Conservation (phyloP, 92 coral and sea anemone species). For the Phymanthus crucifer region DNA sequence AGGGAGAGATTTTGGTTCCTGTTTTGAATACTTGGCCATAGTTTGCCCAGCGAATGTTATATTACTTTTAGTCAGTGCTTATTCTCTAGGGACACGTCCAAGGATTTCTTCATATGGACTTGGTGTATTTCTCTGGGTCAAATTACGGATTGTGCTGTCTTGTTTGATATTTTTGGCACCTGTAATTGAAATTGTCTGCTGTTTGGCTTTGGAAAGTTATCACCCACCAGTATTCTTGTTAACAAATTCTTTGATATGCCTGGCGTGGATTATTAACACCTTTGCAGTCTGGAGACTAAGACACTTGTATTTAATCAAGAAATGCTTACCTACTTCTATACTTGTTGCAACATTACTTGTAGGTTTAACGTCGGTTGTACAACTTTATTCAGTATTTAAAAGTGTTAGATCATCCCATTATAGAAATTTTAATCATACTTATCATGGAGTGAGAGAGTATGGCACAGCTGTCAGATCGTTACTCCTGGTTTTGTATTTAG, state of each 20-base stretch:
- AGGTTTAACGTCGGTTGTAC: slow-evolving; percentile 42
- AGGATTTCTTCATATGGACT: slow-evolving; percentile 28
- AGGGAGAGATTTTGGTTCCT: slow-evolving; percentile 62
- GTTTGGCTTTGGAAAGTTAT: slow-evolving; percentile 25
- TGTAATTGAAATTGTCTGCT: slow-evolving; percentile 52
- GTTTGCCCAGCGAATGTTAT: slow-evolving; percentile 72
- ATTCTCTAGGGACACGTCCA: slow-evolving; percentile 45
- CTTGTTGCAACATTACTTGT: slow-evolving; percentile 42
- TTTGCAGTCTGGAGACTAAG: slow-evolving; percentile 69
- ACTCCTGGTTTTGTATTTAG: slow-evolving; percentile 51
- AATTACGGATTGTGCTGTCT: slow-evolving; percentile 49
- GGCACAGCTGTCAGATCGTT: slow-evolving; percentile 62
- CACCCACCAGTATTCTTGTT: slow-evolving; percentile 66
- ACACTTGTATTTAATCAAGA: slow-evolving; percentile 39
- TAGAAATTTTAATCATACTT: slow-evolving; percentile 5
- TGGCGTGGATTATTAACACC: slow-evolving; percentile 77
- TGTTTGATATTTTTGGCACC: slow-evolving; percentile 44
- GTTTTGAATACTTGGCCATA: slow-evolving; percentile 72
- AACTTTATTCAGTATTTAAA: slow-evolving; percentile 59
- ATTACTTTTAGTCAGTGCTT: slow-evolving; percentile 60
- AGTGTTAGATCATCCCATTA: slow-evolving; percentile 1
- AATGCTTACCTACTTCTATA: slow-evolving; percentile 50
- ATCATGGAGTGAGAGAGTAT: slow-evolving; percentile 55
- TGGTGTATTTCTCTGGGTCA: slow-evolving; percentile 43
- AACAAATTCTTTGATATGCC: slow-evolving; percentile 45